phyloP scores from a whole-genome alignment of 2,888 invertebrate species.

The Pseudococcus longispinus region DNA sequence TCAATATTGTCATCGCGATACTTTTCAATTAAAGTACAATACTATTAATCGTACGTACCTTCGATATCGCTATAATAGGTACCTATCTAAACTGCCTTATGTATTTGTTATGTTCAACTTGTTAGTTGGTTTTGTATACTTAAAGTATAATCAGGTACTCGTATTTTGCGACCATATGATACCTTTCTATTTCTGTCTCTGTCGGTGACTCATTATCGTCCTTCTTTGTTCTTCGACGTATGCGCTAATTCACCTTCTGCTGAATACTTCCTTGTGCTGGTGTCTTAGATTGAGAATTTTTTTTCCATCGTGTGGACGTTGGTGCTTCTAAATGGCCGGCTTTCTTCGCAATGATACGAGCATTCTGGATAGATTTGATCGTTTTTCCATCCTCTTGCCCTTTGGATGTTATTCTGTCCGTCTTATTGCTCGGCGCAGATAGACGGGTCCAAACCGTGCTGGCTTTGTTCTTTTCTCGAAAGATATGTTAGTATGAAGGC shows the following conservation, averaged over 20 bases:
- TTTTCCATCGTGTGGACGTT: background rate
- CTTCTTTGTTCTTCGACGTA: background rate
- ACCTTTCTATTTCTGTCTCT: background rate
- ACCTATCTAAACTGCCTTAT: background rate
- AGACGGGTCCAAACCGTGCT: background rate
- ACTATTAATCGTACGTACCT: background rate
- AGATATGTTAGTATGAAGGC: slow-evolving; percentile 5
- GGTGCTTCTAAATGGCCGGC: background rate
- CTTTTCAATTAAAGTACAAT: slow-evolving; percentile 9
- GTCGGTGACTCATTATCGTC: background rate
- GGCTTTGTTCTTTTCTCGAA: background rate
- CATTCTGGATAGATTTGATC: background rate
- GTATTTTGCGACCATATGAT: background rate
- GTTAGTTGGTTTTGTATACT: background rate
- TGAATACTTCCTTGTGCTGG: background rate
- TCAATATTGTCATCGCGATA: slow-evolving; percentile 19
- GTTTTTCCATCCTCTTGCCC: background rate
- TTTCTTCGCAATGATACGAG: background rate
- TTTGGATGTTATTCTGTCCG: background rate
- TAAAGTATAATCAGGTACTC: background rate
- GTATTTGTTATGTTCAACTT: background rate
- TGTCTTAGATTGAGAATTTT: background rate
- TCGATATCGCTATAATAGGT: background rate
- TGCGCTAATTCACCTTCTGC: background rate
- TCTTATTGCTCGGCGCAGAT: background rate